Conservation (phyloP, 2,888 invertebrate species). For the Halictus quadricinctus region DNA sequence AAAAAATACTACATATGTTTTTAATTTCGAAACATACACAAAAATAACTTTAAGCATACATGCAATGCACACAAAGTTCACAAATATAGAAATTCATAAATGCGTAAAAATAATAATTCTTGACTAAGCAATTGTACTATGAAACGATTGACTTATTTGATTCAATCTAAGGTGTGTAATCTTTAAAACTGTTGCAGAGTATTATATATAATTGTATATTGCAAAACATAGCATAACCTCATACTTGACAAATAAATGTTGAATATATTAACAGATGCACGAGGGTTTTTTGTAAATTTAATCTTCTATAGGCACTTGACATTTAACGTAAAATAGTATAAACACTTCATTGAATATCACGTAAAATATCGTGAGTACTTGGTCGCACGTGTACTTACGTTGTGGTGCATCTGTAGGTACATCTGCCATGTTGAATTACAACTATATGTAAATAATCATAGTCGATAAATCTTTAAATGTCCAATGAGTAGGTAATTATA, state of each 20-base stretch:
- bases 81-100: neutral
- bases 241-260: neutral
- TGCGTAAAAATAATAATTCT: neutral
- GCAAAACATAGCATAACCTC: constrained; percentile 32
- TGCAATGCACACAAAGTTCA: neutral
- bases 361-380: constrained; percentile 18
- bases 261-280: neutral
- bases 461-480: too few species aligned
- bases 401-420: constrained; percentile 82
- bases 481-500: neutral
- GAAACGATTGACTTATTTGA: neutral
- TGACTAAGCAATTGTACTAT: neutral
- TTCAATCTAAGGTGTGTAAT: neutral
- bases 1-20: constrained; percentile 38
- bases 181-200: neutral
- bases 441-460: constrained; percentile 8
- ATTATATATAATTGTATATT: neutral
- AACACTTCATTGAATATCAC: constrained; percentile 15
- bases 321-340: neutral
- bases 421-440: constrained; percentile 77
- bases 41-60: neutral
- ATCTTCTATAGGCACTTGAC: neutral
- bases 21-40: neutral
- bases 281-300: neutral
- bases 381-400: constrained; percentile 75